Evolutionary conservation across 2,797 vertebrate species (phyloP).

Genomic region (Florisuga fusca): DNA sequence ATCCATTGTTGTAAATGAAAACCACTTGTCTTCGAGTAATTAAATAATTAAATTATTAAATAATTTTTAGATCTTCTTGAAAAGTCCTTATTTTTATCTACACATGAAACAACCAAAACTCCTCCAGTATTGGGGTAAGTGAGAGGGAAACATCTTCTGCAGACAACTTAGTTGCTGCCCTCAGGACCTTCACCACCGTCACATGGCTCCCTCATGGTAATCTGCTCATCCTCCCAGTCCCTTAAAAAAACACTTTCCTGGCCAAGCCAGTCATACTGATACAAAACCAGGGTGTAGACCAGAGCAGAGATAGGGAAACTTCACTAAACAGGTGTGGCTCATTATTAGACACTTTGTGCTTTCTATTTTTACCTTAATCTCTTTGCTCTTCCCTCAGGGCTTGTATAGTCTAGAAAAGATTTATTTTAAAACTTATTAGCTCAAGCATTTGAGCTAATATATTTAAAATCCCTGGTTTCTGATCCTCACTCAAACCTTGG

Average conservation of each 20-base stretch:
- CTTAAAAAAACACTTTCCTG: not conserved
- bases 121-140: not conserved
- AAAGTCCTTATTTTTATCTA: slow-evolving; percentile 53
- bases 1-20: slow-evolving; percentile 62
- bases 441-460: slow-evolving; percentile 45
- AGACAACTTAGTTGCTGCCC: not conserved
- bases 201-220: not conserved
- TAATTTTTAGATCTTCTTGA: slow-evolving; percentile 28
- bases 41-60: slow-evolving; percentile 68
- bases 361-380: slow-evolving; percentile 73
- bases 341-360: slow-evolving; percentile 56
- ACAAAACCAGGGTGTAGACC: not conserved
- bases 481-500: not conserved
- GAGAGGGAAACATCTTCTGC: not conserved
- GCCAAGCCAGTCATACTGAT: slow-evolving; percentile 7
- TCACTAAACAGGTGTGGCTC: slow-evolving; percentile 60
- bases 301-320: slow-evolving; percentile 54
- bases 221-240: not conserved
- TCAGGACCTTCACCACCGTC: not conserved
- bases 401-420: slow-evolving; percentile 70
- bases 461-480: slow-evolving; percentile 43
- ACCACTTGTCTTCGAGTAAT: slow-evolving; percentile 63
- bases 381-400: slow-evolving; percentile 55
- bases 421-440: slow-evolving; percentile 71
- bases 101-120: slow-evolving; percentile 26